Evolutionary conservation across 2,113 vertebrate species (phyloP).

Genomic region (Dendropsophus ebraccatus): DNA sequence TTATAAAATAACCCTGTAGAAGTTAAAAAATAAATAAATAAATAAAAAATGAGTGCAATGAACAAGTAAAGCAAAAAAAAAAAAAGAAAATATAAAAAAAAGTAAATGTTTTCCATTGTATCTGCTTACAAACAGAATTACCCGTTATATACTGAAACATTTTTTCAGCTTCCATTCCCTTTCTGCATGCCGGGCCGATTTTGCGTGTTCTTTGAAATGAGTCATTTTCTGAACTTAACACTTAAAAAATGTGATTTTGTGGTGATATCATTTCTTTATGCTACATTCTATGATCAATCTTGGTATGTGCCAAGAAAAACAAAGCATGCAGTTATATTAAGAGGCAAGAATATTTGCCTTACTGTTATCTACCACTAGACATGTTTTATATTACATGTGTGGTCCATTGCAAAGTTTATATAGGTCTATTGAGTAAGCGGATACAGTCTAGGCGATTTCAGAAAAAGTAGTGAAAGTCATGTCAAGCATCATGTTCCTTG

Average conservation of each 20-base stretch:
- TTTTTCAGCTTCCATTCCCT: not conserved
- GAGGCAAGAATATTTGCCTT: slow-evolving; percentile 28
- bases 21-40: too few relatives aligned
- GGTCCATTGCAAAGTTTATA: slow-evolving; percentile 38
- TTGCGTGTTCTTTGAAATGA: not conserved
- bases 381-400: slow-evolving; percentile 45
- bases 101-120: too few relatives aligned
- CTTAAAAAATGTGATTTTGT: slow-evolving; percentile 5
- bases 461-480: slow-evolving; percentile 1
- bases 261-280: slow-evolving; percentile 35
- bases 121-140: too few relatives aligned
- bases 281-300: slow-evolving; percentile 31
- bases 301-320: slow-evolving; percentile 24
- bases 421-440: slow-evolving; percentile 1
- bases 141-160: not conserved
- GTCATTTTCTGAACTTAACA: slow-evolving; percentile 12
- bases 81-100: too few relatives aligned
- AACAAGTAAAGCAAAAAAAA: too few relatives aligned
- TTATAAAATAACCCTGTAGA: too few relatives aligned
- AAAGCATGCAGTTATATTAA: slow-evolving; percentile 31
- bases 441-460: slow-evolving; percentile 4
- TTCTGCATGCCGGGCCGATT: not conserved
- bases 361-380: slow-evolving; percentile 2
- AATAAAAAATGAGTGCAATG: too few relatives aligned
- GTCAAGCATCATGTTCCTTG: not conserved